phyloP scores from a whole-genome alignment of 23 tunicate species.

The Clavelina lepadiformis region DNA sequence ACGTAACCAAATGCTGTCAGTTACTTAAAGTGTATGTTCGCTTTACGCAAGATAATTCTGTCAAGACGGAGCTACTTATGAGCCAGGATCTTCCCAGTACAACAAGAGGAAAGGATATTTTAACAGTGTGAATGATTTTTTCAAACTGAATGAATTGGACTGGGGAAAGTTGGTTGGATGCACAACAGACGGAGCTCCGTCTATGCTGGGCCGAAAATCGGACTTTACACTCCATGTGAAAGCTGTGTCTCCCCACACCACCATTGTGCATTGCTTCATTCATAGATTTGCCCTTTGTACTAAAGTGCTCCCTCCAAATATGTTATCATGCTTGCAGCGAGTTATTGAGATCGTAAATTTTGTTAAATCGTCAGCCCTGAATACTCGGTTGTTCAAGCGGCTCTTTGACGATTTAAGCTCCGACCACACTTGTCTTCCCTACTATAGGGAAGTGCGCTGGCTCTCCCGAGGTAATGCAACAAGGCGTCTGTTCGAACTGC shows the following conservation, averaged over 20 bases:
- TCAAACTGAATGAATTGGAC: slow-evolving; percentile 51
- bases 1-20: slow-evolving; percentile 6
- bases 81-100: slow-evolving; percentile 18
- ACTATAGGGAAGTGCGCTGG: slow-evolving; percentile 40
- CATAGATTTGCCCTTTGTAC: slow-evolving; percentile 54
- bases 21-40: slow-evolving; percentile 32
- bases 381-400: slow-evolving; percentile 20
- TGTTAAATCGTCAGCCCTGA: slow-evolving; percentile 34
- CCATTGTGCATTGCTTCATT: slow-evolving; percentile 47
- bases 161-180: slow-evolving; percentile 35
- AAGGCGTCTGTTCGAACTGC: slow-evolving; percentile 63
- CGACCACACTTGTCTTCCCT: slow-evolving; percentile 36
- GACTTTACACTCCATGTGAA: slow-evolving; percentile 51
- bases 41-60: slow-evolving; percentile 26
- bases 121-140: slow-evolving; percentile 21
- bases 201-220: slow-evolving; percentile 52
- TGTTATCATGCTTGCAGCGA: slow-evolving; percentile 45
- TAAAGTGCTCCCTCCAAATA: slow-evolving; percentile 38
- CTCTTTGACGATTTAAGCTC: slow-evolving; percentile 28
- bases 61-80: slow-evolving; percentile 20
- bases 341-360: slow-evolving; percentile 46
- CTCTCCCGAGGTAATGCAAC: slow-evolving; percentile 62
- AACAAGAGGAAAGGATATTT: slow-evolving; percentile 30
- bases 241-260: slow-evolving; percentile 55
- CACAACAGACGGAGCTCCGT: slow-evolving; percentile 29